Conservation (phyloP, 1,140 invertebrate genomes). For the Protaetia brevitarsis region DNA sequence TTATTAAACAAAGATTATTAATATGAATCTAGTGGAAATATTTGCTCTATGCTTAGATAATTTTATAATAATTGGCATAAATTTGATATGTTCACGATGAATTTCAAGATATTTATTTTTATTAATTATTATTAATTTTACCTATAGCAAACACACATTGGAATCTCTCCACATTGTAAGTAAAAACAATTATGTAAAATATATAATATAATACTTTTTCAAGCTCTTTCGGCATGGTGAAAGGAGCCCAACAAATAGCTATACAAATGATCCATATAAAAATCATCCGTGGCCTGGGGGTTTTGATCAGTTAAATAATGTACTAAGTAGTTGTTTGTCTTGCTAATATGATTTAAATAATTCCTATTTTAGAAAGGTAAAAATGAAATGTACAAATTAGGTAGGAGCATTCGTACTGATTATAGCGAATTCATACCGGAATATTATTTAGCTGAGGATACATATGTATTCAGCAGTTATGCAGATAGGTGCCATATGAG, state of each 20-base stretch:
- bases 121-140: background rate
- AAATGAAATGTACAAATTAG: slow-evolving; percentile 69
- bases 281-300: slow-evolving; percentile 67
- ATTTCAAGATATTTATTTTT: background rate
- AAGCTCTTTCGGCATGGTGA: slow-evolving; percentile 76
- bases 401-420: slow-evolving; percentile 64
- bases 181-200: background rate
- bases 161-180: slow-evolving; percentile 14
- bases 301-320: slow-evolving; percentile 69
- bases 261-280: slow-evolving; percentile 68
- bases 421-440: slow-evolving; percentile 65
- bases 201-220: background rate
- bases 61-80: no score
- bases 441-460: slow-evolving; percentile 59
- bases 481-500: slow-evolving; percentile 81
- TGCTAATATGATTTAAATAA: background rate
- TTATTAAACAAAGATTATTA: no score
- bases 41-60: no score
- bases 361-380: slow-evolving; percentile 65
- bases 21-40: no score
- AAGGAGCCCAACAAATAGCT: slow-evolving; percentile 63
- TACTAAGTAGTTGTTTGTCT: slow-evolving; percentile 45
- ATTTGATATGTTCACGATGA: background rate
- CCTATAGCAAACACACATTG: background rate
- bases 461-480: slow-evolving; percentile 70